phyloP scores from a whole-genome alignment of 2,113 vertebrate species.

The Stigmatopora argus region DNA sequence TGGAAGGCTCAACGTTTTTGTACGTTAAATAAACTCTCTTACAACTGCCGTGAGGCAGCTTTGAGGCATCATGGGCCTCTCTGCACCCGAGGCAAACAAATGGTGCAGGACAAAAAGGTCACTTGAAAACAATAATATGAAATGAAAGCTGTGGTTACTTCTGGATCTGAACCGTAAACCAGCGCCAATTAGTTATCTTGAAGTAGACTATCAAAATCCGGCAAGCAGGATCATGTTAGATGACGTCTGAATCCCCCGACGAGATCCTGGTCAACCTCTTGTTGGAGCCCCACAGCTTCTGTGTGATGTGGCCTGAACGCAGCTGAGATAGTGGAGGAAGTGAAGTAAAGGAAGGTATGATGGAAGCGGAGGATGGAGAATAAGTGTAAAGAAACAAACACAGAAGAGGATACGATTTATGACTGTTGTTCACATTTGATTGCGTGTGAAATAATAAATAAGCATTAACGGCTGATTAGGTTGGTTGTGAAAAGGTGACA shows the following conservation, averaged over 20 bases:
- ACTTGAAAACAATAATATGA: constrained; percentile 37
- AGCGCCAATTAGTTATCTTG: constrained; percentile 40
- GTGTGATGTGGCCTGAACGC: constrained; percentile 89
- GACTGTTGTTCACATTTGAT: constrained; percentile 43
- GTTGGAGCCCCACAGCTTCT: constrained; percentile 97
- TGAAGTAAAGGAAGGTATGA: constrained; percentile 23
- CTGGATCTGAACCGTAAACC: constrained; percentile 45
- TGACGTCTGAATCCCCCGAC: constrained; percentile 89
- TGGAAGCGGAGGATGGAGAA: constrained; percentile 50
- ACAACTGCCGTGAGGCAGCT: constrained; percentile 45
- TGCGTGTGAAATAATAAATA: constrained; percentile 21
- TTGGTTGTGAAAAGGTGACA: constrained; percentile 25
- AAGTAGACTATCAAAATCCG: constrained; percentile 65
- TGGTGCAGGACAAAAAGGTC: constrained; percentile 39
- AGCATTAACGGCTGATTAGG: constrained; percentile 32
- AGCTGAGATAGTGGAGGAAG: constrained; percentile 80
- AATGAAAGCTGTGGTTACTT: constrained; percentile 10
- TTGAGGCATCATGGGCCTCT: constrained; percentile 31
- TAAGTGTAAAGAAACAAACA: constrained; percentile 32
- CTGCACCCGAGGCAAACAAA: constrained; percentile 28
- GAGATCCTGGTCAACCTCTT: constrained; percentile 92
- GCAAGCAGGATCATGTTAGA: constrained; percentile 66
- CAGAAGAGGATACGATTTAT: constrained; percentile 50
- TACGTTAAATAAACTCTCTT: constrained; percentile 25
- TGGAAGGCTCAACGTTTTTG: constrained; percentile 43